These are phyloP conservation scores for Hybos culiciformis DNA, from an alignment of 2,888 invertebrate species.

Conservation along the genomic window DNA sequence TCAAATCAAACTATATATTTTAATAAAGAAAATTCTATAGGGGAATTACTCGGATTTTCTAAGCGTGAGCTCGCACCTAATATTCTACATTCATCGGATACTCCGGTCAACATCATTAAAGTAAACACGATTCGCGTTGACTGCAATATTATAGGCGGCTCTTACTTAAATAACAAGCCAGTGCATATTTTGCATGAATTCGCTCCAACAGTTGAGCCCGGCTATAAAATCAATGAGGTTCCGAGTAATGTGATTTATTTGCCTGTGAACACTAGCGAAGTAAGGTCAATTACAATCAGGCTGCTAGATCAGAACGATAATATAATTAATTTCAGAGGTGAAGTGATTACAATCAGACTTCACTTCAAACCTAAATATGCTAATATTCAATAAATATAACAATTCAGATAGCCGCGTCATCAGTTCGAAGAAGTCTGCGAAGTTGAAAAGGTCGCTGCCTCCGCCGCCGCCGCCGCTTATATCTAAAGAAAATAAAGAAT, in stretches of 20 bases:
- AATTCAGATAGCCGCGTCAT: no score
- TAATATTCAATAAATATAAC: no score
- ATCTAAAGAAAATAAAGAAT: no score
- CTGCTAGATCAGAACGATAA: slow-evolving; percentile 22
- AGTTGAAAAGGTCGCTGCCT: no score
- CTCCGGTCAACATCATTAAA: slow-evolving; percentile 21
- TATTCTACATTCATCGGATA: slow-evolving; percentile 18
- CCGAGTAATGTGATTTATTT: slow-evolving; percentile 23
- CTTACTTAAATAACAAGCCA: slow-evolving; percentile 14
- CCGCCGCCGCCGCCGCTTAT: no score
- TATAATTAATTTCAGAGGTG: slow-evolving; percentile 22
- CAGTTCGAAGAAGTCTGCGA: no score
- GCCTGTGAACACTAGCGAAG: slow-evolving; percentile 19
- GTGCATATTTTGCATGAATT: slow-evolving; percentile 26
- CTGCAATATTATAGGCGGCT: slow-evolving; percentile 8
- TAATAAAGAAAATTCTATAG: no score
- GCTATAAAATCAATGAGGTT: slow-evolving; percentile 25
- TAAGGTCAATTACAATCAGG: slow-evolving; percentile 20
- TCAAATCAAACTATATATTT: no score
- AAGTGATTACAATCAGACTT: slow-evolving; percentile 19
- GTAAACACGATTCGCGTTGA: slow-evolving; percentile 14
- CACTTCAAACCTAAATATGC: slow-evolving; percentile 11
- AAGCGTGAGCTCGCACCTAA: slow-evolving; percentile 9
- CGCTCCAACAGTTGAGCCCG: slow-evolving; percentile 21
- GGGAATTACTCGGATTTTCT: no score